phyloP scores from a whole-genome alignment of 2,797 vertebrate species.

The Crenichthys baileyi region DNA sequence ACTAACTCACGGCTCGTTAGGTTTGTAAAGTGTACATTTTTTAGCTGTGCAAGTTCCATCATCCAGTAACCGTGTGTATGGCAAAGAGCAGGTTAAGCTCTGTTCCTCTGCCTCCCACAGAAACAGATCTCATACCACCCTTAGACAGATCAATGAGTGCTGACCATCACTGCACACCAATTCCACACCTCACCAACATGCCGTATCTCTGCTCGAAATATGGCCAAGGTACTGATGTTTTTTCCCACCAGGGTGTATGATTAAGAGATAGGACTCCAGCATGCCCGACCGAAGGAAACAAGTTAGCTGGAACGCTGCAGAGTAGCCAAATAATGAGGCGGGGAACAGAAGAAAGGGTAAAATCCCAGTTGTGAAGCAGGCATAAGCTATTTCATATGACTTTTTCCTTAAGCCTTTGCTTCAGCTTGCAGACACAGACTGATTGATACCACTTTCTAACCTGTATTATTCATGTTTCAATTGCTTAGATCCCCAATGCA shows the following conservation, averaged over 20 bases:
- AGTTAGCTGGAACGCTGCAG: constrained; percentile 11
- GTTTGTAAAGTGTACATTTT: constrained; percentile 5
- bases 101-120: not conserved
- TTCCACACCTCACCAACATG: constrained; percentile 12
- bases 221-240: constrained; percentile 2
- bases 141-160: constrained; percentile 12
- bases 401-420: not conserved
- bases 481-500: not conserved
- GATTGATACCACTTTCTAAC: not conserved
- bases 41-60: constrained; percentile 15
- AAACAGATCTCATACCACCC: constrained; percentile 10
- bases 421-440: not conserved
- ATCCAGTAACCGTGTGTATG: not conserved
- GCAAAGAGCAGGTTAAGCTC: constrained; percentile 3
- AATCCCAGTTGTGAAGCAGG: not conserved
- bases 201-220: constrained; percentile 15
- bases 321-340: constrained; percentile 8
- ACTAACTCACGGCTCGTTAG: constrained; percentile 27
- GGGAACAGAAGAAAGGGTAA: not conserved
- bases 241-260: constrained; percentile 12
- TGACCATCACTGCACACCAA: constrained; percentile 22
- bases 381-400: not conserved
- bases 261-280: not conserved
- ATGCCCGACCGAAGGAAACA: constrained; percentile 2
- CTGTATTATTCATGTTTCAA: not conserved